Base-by-base conservation (phyloP, 92 coral and sea anemone species). In the Virgularia gustaviana region DNA sequence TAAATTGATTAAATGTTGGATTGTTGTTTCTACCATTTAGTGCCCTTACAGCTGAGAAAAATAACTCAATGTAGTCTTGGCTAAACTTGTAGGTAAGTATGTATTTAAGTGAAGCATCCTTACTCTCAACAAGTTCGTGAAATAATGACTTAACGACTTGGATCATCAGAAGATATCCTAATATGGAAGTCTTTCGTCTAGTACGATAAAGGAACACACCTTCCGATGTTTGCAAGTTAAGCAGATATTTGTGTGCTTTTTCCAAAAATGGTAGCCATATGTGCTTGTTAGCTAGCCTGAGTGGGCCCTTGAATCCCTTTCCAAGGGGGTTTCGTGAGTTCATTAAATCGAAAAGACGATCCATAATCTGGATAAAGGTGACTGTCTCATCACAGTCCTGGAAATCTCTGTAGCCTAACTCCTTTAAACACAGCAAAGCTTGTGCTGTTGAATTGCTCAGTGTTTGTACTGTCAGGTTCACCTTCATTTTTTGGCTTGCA, bases 21-120 rank as follows among this genome's bases (percentile, higher is more conserved):
- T 63, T 63, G 32, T 63, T 63, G 52, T 41, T 63, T 16, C 41
- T 37, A 25, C 71, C 71, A 13, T 25, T 44, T 22, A 44, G n/a
- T n/a, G n/a, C n/a, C n/a, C 55, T 47, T 5, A 47, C 55, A 47
- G 55, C 55, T 4, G 55, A 47, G 22, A 47, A 47, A 25, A 47
- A 47, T 19, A 63, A 35, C 15, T 63, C 53, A 20, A 63, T 32
- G 28, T 63, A 35, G n/a, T 63, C 71, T 20, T 63, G 71, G 53
- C 71, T 63, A 18, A 63, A 63, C 29, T 63, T 63, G 32, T 63
- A 63, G 27, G 53, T 63, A 37, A 63, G 23, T 25, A 63, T 22
- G 52, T 63, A 63, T 13, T 36, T 63, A 29, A 63, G n/a, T 36
- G 42, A 31, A 6, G 52, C 33, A 10, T 63, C 18, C 8, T 38